Evolutionary conservation across 53 echinoderm and acorn worm genomes (phyloP).

Genomic region (Actinopyga echinites): DNA sequence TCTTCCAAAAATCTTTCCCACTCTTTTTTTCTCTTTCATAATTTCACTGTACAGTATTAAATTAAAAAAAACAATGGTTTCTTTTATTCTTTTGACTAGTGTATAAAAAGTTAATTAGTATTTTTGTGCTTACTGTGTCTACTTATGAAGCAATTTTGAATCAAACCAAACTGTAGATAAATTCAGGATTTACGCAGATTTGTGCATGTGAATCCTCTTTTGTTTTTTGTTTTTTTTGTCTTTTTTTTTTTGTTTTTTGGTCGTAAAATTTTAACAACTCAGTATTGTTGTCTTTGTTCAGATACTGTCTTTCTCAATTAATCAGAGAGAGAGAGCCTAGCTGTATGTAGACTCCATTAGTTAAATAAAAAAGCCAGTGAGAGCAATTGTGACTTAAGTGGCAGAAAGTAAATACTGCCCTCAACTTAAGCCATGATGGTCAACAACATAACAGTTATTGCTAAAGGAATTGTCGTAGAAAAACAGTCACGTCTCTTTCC

Average conservation of each 20-base stretch:
- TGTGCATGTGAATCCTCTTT: constrained; percentile 17
- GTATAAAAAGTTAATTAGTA: constrained; percentile 23
- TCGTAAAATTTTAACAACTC: not conserved
- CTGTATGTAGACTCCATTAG: too few species aligned
- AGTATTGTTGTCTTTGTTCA: constrained; percentile 10
- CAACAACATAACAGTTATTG: too few species aligned
- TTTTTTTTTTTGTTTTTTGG: not conserved
- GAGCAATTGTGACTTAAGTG: too few species aligned
- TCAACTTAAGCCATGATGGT: too few species aligned
- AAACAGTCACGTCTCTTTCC: too few species aligned
- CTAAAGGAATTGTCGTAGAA: too few species aligned
- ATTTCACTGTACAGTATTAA: constrained; percentile 38
- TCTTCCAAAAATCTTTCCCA: constrained; percentile 30
- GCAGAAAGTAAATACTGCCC: too few species aligned
- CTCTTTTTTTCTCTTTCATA: constrained; percentile 35
- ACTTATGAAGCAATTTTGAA: constrained; percentile 28
- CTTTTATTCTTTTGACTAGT: constrained; percentile 21
- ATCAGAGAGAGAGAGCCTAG: not conserved
- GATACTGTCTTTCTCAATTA: not conserved
- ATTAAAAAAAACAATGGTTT: not conserved
- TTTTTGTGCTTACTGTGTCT: constrained; percentile 35
- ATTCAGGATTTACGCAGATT: not conserved
- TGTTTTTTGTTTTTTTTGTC: not conserved
- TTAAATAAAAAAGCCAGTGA: too few species aligned
- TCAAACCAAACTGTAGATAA: constrained; percentile 32